Evolutionary conservation across 2,888 invertebrate genomes (phyloP).

Genomic region (Cynaeus angustus): DNA sequence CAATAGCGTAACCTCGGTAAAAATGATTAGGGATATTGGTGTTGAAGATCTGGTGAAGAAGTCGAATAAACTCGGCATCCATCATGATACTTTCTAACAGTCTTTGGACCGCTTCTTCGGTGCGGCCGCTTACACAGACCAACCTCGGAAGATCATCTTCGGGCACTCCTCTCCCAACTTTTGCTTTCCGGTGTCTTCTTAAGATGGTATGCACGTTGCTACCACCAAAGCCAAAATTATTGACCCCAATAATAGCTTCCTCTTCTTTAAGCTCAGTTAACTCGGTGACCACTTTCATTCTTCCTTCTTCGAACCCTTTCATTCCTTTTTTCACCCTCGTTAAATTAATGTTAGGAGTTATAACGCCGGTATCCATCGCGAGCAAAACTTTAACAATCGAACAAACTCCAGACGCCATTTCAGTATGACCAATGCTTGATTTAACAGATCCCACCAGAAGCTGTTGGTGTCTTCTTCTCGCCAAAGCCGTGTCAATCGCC

Average conservation of each 20-base stretch:
- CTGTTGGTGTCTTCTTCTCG: conserved; percentile 77
- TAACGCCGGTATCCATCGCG: conserved; percentile 84
- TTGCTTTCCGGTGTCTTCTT: conserved; percentile 59
- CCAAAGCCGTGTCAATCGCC: conserved; percentile 86
- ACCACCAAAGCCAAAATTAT: conserved; percentile 82
- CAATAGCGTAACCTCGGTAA: conserved; percentile 30
- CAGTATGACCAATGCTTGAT: conserved; percentile 95
- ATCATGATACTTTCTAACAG: conserved; percentile 23
- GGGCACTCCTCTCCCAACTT: neutral
- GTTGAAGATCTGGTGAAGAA: conserved; percentile 42
- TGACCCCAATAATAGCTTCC: conserved; percentile 71
- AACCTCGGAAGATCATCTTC: conserved; percentile 70
- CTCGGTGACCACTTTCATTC: conserved; percentile 83
- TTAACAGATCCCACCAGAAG: conserved; percentile 93
- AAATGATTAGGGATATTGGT: conserved; percentile 12
- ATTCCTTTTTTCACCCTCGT: conserved; percentile 72
- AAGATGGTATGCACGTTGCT: conserved; percentile 73
- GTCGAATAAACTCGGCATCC: conserved; percentile 33
- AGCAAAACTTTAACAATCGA: conserved; percentile 82
- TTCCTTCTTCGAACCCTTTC: conserved; percentile 76
- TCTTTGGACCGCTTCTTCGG: conserved; percentile 4
- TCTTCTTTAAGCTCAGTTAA: conserved; percentile 67
- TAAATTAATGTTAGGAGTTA: conserved; percentile 92
- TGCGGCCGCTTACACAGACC: conserved; percentile 79
- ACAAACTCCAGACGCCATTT: conserved; percentile 89